These are phyloP conservation scores for Peromyscus melanophrys DNA, from an alignment of 2,797 vertebrate genomes.

Conservation along the genomic window DNA sequence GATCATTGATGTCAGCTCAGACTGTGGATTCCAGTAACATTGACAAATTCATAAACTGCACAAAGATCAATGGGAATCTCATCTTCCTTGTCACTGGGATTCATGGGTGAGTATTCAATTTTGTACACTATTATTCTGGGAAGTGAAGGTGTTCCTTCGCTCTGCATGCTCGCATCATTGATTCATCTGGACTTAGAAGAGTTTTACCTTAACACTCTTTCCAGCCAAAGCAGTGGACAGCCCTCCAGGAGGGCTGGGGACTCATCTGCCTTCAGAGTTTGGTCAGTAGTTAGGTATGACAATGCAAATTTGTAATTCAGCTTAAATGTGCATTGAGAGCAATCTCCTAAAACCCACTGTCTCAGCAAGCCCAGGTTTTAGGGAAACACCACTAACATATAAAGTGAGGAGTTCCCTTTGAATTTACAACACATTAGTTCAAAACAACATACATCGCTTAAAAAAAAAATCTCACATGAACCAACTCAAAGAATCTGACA, in stretches of 20 bases:
- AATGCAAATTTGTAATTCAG: neutral
- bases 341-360: neutral
- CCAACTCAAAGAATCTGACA: neutral
- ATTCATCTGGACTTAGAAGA: neutral
- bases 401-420: neutral
- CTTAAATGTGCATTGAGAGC: neutral
- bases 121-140: neutral
- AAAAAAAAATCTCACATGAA: neutral
- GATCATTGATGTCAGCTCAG: constrained; percentile 94
- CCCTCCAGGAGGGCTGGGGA: rapidly evolving
- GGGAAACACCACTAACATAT: neutral
- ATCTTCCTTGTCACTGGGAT: constrained; percentile 99
- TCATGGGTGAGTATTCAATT: constrained; percentile 93
- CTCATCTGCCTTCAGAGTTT: neutral
- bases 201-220: neutral
- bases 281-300: neutral
- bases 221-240: neutral
- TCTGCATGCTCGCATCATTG: neutral
- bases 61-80: constrained; percentile 99
- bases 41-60: constrained; percentile 98
- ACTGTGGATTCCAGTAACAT: constrained; percentile 99
- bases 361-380: neutral
- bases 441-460: neutral
- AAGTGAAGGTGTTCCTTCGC: neutral
- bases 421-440: neutral